These are phyloP conservation scores for Trypoxylus dichotomus DNA, from an alignment of 1,140 invertebrate genomes.

Conservation along the genomic window DNA sequence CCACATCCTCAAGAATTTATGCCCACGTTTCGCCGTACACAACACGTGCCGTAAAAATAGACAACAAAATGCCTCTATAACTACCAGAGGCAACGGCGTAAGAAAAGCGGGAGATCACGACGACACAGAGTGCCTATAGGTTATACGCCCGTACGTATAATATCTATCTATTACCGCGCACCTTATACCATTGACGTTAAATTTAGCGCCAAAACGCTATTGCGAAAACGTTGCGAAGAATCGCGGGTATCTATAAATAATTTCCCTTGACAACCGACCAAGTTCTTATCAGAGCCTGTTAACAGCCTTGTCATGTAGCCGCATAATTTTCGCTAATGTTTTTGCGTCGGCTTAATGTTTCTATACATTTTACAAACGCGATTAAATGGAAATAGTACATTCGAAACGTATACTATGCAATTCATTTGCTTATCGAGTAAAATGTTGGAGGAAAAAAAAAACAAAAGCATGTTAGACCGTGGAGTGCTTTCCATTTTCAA, in stretches of 20 bases:
- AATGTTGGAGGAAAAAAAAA: too few relatives aligned
- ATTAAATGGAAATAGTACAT: too few relatives aligned
- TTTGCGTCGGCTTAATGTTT: not conserved
- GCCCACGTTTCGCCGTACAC: not conserved
- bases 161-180: not conserved
- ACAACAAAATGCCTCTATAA: not conserved
- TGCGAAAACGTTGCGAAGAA: not conserved
- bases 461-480: too few relatives aligned
- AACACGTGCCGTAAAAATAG: slow-evolving; percentile 6
- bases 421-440: too few relatives aligned
- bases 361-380: not conserved
- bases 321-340: not conserved
- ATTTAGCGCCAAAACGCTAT: not conserved
- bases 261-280: not conserved
- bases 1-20: slow-evolving; percentile 6
- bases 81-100: not conserved
- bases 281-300: not conserved
- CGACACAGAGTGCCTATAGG: not conserved
- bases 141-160: not conserved
- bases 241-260: not conserved
- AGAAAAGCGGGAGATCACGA: not conserved
- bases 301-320: not conserved
- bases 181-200: not conserved
- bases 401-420: too few relatives aligned
- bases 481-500: too few relatives aligned